Evolutionary conservation across 2,888 invertebrate genomes (phyloP), one percentile per base, ranked within the genome.

Genomic region (Halictus ligatus): DNA sequence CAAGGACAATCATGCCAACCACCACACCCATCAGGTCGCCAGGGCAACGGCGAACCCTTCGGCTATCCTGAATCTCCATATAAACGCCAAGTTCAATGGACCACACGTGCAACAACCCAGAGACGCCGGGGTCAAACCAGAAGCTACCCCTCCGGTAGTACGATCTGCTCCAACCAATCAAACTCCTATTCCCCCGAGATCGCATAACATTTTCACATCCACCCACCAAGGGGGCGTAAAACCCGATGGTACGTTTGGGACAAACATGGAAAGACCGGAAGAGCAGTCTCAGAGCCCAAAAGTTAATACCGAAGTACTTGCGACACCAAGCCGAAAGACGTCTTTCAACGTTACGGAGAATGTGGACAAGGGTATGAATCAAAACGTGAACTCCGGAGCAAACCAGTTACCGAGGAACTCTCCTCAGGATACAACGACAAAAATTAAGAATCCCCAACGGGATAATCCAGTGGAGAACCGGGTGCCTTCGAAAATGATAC

Each of bases 1-100:
- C 40, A 81, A 76, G 43, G 40, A 75, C 21, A 40, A 77, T 13
- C n/a, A 21, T 2, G 0, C 25, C n/a, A 48, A 10, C 6, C 60
- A 80, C 0, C 25, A 67, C 10, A 54, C 21, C 10, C 54, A 54
- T 0, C 50, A 64, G 0, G 8, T 67, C 0, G n/a, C 50, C 40
- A 67, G 35, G n/a, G 0, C 40, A 12, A 5, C 60, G 29, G 3
- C 81, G 35, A 40, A 10, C 12, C 3, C 73, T 18, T 80, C 73
- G 0, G 80, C 83, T 0, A 75, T 87, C 5, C 21, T 91, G 29
- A 91, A 90, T 50, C 81, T 91, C 12, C 87, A 88, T 13, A 90
- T 91, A 71, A 85, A 86, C 12, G 91, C 91, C 12, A 91, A 88
- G 40, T 88, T 91, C 43, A 80, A 87, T 35, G 78, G 83, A n/a